Percentiles rank a stretch among this genome's conserved stretches.
Evolutionary conservation across 2,888 invertebrate genomes (phyloP).

Genomic region (Boloria selene): DNA sequence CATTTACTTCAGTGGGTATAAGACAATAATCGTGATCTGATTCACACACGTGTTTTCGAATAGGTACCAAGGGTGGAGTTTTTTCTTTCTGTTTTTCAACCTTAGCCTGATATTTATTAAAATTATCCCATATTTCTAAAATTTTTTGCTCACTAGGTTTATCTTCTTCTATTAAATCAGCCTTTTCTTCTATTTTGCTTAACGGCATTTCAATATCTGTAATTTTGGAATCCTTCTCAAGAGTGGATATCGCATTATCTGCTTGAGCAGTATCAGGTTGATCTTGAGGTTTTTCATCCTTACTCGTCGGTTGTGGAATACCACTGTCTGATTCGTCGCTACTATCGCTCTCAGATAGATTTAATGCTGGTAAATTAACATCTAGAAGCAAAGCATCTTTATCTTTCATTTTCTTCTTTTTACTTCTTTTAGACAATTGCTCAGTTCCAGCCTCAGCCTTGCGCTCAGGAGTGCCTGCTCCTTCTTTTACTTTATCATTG

Average conservation of each 20-base stretch:
- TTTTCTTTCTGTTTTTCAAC: conserved; percentile 82
- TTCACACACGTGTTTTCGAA: conserved; percentile 81
- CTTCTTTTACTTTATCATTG: conserved; percentile 62
- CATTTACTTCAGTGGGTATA: conserved; percentile 72
- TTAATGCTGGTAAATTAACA: conserved; percentile 88
- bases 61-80: conserved; percentile 73
- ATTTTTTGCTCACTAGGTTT: conserved; percentile 83
- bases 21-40: conserved; percentile 91
- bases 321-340: conserved; percentile 85
- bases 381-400: conserved; percentile 76
- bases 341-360: conserved; percentile 92
- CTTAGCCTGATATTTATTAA: conserved; percentile 88
- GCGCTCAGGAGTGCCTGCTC: conserved; percentile 59
- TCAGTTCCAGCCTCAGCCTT: conserved; percentile 61
- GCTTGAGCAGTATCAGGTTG: conserved; percentile 46
- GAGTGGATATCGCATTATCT: conserved; percentile 46
- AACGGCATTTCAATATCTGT: conserved; percentile 37
- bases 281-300: conserved; percentile 49
- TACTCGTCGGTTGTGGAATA: conserved; percentile 47
- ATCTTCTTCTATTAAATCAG: conserved; percentile 61
- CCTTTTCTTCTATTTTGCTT: conserved; percentile 53
- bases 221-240: conserved; percentile 35
- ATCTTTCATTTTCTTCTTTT: conserved; percentile 74
- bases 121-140: conserved; percentile 89
- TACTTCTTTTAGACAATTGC: conserved; percentile 66